Conservation (phyloP, 2,797 vertebrate genomes). For the Hydrolagus colliei region DNA sequence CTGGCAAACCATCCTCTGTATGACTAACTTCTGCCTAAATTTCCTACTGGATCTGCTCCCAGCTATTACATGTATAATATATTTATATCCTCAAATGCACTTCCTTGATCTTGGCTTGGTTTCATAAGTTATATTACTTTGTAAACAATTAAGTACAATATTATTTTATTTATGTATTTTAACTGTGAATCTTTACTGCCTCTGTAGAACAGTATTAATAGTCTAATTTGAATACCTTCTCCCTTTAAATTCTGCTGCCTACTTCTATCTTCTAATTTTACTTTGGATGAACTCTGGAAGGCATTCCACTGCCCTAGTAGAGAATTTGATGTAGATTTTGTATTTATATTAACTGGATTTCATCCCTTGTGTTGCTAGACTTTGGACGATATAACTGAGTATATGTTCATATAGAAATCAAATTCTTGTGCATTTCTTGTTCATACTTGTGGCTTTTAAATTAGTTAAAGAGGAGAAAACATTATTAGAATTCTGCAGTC, state of each 20-base stretch:
- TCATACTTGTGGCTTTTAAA: no score
- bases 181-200: not conserved
- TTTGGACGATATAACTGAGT: not conserved
- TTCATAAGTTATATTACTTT: no score
- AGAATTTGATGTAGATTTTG: not conserved
- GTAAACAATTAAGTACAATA: no score
- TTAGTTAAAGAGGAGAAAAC: not conserved
- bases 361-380: not conserved
- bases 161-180: not conserved
- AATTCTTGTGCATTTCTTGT: not conserved
- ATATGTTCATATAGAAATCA: not conserved
- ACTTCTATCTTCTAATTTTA: not conserved
- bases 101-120: no score
- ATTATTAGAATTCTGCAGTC: not conserved
- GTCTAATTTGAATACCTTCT: not conserved
- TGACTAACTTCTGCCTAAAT: no score
- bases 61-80: no score
- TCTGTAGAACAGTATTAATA: not conserved
- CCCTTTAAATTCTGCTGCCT: slow-evolving; percentile 7
- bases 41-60: no score
- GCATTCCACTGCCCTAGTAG: not conserved
- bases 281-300: not conserved
- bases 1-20: no score
- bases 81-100: no score
- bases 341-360: not conserved